These are phyloP conservation scores for Glossophaga mutica DNA, from an alignment of 2,797 vertebrate species.

Conservation along the genomic window DNA sequence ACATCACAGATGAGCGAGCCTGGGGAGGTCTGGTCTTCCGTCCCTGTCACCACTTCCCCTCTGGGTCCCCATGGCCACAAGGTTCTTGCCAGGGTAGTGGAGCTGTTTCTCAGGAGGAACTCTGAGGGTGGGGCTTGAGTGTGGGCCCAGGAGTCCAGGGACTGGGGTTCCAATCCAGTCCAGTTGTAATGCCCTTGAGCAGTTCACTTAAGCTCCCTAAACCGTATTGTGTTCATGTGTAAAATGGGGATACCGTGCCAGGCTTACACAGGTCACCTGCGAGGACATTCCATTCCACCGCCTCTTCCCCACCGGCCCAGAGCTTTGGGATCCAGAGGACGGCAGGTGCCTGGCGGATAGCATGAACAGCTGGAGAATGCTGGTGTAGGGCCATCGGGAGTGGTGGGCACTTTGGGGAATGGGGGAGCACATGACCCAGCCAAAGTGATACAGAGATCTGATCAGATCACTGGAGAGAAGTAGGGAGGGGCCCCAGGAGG, in stretches of 20 bases:
- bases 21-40: slow-evolving; percentile 52
- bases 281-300: background rate
- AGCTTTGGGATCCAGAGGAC: background rate
- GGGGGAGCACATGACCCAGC: background rate
- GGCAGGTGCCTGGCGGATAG: background rate
- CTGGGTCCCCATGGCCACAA: background rate
- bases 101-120: background rate
- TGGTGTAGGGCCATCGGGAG: background rate
- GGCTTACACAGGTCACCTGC: background rate
- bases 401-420: background rate
- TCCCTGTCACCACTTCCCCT: slow-evolving; percentile 70
- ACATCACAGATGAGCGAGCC: slow-evolving; percentile 46
- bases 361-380: background rate
- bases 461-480: background rate
- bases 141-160: background rate
- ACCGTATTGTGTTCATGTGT: background rate
- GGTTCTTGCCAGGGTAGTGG: background rate
- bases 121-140: background rate
- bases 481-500: background rate
- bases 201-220: background rate
- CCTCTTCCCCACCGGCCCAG: background rate
- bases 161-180: background rate
- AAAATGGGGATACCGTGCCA: background rate
- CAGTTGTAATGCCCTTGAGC: background rate
- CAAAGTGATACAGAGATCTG: background rate